Conservation (phyloP, 2,888 invertebrate species). For the Teleogryllus oceanicus region DNA sequence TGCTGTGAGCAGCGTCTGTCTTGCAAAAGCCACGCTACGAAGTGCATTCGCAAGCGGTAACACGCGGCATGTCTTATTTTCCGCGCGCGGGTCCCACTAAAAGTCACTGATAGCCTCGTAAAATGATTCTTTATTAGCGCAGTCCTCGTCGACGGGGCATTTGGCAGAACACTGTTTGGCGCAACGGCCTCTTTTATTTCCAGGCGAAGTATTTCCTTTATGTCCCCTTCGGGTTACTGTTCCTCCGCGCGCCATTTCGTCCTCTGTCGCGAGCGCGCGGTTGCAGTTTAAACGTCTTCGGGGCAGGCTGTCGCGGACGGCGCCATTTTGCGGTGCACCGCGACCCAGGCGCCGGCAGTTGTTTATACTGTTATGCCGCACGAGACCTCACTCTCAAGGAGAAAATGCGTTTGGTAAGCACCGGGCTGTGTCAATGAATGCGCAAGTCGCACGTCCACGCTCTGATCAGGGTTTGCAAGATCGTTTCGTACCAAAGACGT, state of each 20-base stretch:
- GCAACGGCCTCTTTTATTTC: neutral
- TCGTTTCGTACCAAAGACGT: no score
- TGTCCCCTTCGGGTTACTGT: neutral
- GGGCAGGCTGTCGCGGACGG: no score
- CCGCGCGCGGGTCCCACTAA: neutral
- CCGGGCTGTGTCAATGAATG: no score
- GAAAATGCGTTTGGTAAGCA: no score
- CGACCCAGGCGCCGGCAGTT: no score
- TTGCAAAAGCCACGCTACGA: neutral
- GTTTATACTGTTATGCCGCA: no score
- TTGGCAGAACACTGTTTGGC: neutral
- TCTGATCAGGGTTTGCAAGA: no score
- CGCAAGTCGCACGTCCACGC: no score
- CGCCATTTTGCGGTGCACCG: no score
- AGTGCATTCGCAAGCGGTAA: neutral
- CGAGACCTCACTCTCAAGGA: no score
- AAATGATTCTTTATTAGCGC: conserved; percentile 1
- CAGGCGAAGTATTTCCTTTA: conserved; percentile 1
- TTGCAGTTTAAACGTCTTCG: neutral
- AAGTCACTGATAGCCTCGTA: conserved; percentile 18
- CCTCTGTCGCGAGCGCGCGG: neutral
- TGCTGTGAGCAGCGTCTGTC: no score
- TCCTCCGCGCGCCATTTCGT: neutral
- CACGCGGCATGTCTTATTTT: conserved; percentile 9
- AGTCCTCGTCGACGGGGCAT: neutral